A percentile compares a stretch with the other conserved stretches of the same genome.
Conservation (phyloP, 2,888 invertebrate species). For the Drosophila barbarae region DNA sequence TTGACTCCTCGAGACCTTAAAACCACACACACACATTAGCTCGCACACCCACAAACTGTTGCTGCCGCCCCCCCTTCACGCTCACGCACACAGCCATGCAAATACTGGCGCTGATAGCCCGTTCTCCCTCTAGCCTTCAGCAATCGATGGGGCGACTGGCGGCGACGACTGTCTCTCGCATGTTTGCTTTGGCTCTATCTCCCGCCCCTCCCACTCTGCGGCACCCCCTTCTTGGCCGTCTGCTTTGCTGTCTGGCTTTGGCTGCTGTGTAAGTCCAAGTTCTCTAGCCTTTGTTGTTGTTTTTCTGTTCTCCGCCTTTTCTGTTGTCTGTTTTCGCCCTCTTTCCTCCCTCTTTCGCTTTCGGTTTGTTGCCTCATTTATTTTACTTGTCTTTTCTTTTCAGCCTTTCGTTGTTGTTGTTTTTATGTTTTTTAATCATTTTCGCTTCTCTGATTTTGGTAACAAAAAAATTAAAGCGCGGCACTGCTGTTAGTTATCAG, state of each 20-base stretch:
- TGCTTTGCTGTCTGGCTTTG: conserved; percentile 60
- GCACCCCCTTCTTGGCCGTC: conserved; percentile 41
- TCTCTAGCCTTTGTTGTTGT: conserved; percentile 63
- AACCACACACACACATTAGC: background rate
- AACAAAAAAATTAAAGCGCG: conserved; percentile 7
- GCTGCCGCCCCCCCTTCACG: conserved; percentile 58
- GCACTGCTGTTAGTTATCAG: conserved; percentile 18
- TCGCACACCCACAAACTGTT: conserved; percentile 54
- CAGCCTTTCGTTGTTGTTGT: conserved; percentile 19
- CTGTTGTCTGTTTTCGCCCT: conserved; percentile 18
- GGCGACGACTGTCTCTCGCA: conserved; percentile 38
- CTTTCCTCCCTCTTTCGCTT: conserved; percentile 37
- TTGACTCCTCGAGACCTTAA: conserved; percentile 47
- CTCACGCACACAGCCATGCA: conserved; percentile 10
- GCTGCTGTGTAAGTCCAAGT: conserved; percentile 70
- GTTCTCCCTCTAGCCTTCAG: conserved; percentile 32
- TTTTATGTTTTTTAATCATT: conserved; percentile 52
- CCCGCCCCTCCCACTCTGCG: conserved; percentile 16
- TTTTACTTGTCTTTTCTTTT: conserved; percentile 49
- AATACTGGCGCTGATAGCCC: conserved; percentile 28
- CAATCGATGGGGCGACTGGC: conserved; percentile 32
- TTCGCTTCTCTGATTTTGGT: conserved; percentile 54
- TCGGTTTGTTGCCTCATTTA: conserved; percentile 62
- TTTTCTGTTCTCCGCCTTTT: conserved; percentile 7
- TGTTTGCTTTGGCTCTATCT: conserved; percentile 49